Base-by-base conservation (phyloP, 2,113 vertebrate species). In the Piaya cayana region DNA sequence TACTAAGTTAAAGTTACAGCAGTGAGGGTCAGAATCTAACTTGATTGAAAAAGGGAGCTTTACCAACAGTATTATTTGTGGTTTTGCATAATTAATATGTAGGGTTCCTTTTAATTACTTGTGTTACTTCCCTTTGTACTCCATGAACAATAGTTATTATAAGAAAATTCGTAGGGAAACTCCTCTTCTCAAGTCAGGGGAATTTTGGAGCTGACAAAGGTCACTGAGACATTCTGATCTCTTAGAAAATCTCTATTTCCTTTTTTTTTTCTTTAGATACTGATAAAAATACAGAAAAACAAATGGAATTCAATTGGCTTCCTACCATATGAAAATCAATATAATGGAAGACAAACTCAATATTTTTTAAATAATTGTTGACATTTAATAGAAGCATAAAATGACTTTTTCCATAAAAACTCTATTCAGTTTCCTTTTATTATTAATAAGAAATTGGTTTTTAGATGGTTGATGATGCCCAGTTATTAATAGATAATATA, bases 1-100 rank as follows among this genome's bases (percentile, higher is more conserved):
- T 79, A 89, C 27, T 65, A 96, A 91, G 69, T 96, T 96, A 84
- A 1, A 11, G 52, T 84, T 93, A 85, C 70, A 87, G 39, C 71
- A 94, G 53, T 43, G 22, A 76, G 26, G 91, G 36, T 78, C 79
- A 64, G 59, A 90, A 37, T 74, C 65, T 92, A 32, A 91, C 71
- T 84, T 96, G 39, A 62, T 63, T 87, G 59, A 69, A 92, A 93
- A 92, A 75, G 6, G 29, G 34, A 78, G 5, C 7, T 78, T 64
- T 82, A 85, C 53, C 16, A 89, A n/a, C 15, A 64, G 19, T 6
- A 89, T 87, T 79, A 30, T 82, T 79, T 1, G 0, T 76, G 19
- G 4, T 45, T 82, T 34, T 88, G 50, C 34, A 67, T 49, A 55
- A 62, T 58, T 86, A 88, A 36, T 69, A 21, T 58, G 13, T 45